Base-by-base conservation (phyloP, 2,888 invertebrate species). In the Brenthis ino region DNA sequence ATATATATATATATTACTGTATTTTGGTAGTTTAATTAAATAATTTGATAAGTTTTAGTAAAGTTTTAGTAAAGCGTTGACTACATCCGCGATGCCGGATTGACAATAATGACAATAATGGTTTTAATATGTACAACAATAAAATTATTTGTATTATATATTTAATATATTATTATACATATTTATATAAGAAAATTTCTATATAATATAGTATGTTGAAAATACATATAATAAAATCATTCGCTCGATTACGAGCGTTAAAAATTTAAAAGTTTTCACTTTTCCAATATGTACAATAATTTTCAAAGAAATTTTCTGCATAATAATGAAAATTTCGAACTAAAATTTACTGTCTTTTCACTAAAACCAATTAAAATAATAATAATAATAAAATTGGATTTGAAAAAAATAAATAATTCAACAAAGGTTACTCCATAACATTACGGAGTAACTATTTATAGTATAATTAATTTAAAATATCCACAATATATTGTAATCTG, bases 81-180 rank as follows among this genome's bases (percentile, higher is more conserved):
- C 51, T 53, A 53, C 51, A 16, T 3, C 3, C 16, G 51, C 37
- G 37, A 37, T 11, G 37, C 37, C 6, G 8, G 50, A 50, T 60
- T 50, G 50, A 50, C 20, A 24, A n/a, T 48, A 37, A 37, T 13
- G 58, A 60, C 60, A 60, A 60, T 60, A 50, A 60, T 48, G 20
- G 20, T 60, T 11, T 60, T n/a, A 48, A 58, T 48, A 58, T 20
- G 48, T 24, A 3, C 48, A 48, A 50, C 48, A 8, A 58, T 50
- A 60, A 50, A n/a, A 28, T 50, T 6, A 8, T 50, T 60, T n/a
- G n/a, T 33, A 6, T 43, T 20, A 57, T 28, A 11, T 28, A 50
- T 50, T n/a, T 60, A n/a, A 50, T 60, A 33, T 50, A 60, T n/a
- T 50, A n/a, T 24, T 47, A 58, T 58, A 20, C 20, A 20, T 20